Evolutionary conservation across 2,888 invertebrate species (phyloP).

Genomic region (Diploptera punctata): DNA sequence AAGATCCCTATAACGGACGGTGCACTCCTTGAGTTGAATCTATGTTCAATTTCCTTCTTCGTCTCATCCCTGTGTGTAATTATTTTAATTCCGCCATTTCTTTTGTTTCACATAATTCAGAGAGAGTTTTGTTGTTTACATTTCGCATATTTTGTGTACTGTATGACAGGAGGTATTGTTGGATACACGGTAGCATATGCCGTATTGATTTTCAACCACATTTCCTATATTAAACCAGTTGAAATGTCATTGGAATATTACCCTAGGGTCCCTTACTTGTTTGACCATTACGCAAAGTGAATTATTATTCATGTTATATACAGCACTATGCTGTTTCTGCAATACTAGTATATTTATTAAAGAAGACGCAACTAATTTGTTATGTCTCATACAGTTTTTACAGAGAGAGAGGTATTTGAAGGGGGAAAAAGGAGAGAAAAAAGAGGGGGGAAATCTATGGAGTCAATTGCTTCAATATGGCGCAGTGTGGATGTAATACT

Average conservation of each 20-base stretch:
- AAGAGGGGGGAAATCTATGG: slow-evolving; percentile 24
- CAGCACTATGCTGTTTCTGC: background rate
- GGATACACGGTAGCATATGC: background rate
- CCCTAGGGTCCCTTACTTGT: slow-evolving; percentile 23
- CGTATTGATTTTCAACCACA: slow-evolving; percentile 1
- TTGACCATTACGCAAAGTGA: slow-evolving; percentile 30
- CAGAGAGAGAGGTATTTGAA: background rate
- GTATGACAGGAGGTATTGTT: background rate
- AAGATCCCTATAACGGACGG: no score
- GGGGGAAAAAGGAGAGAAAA: background rate
- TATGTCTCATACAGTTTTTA: slow-evolving; percentile 15
- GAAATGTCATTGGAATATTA: slow-evolving; percentile 23
- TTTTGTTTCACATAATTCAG: background rate
- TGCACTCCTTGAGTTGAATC: no score
- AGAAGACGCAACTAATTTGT: slow-evolving; percentile 21
- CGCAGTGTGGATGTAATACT: slow-evolving; percentile 21
- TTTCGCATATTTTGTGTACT: background rate
- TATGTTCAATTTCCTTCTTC: no score
- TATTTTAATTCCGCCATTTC: no score
- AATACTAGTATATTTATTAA: slow-evolving; percentile 18
- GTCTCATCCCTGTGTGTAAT: no score
- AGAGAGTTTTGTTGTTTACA: background rate
- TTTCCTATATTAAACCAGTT: slow-evolving; percentile 17
- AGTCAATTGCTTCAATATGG: slow-evolving; percentile 42
- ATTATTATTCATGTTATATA: slow-evolving; percentile 9